Evolutionary conservation across 1,140 invertebrate species (phyloP), one percentile per base, ranked within the genome.

Genomic region (Dreissena rostriformis): DNA sequence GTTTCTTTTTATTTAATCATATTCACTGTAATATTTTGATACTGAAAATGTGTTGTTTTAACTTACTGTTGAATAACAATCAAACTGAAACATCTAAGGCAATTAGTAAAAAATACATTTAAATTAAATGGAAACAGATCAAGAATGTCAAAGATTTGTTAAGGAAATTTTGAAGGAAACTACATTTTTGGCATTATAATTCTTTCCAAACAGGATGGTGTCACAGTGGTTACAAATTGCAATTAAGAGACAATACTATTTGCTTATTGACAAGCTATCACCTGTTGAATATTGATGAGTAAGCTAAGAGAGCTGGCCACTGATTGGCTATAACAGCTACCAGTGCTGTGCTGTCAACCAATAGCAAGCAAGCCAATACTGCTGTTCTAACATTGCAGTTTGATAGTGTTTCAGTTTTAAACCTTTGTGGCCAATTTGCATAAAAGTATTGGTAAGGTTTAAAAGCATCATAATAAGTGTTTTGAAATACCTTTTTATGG

Each of bases 181-280:
- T 61, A 61, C 22, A n/a, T n/a, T 61, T 61, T 61, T n/a, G 57
- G 22, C 57, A 61, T 61, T 61, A 61, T 61, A 61, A 61, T 61
- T 39, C 39, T 61, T 61, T 19, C 57, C 17, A n/a, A 61, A 24
- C 17, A 61, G 22, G 2, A 19, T 2, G 22, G 57, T 61, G 57
- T 61, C 57, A 61, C 22, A 61, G 17, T 61, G 57, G 8, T 61
- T 24, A 19, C 22, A n/a, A 61, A 61, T 61, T 61, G 57, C 57
- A 61, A 61, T 61, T 61, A 61, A 24, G 17, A 61, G 57, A 24
- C 17, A n/a, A n/a, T 61, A 61, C 57, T 61, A 61, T 61, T 24
- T n/a, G 57, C 2, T 19, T 61, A 61, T 61, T 61, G 17, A n/a
- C 17, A 19, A 19, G 17, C 22, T 24, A 61, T 61, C 57, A 19